Percentiles rank a stretch among this genome's conserved stretches.
Evolutionary conservation across 2,888 invertebrate genomes (phyloP).

Genomic region (Danaus chrysippus): DNA sequence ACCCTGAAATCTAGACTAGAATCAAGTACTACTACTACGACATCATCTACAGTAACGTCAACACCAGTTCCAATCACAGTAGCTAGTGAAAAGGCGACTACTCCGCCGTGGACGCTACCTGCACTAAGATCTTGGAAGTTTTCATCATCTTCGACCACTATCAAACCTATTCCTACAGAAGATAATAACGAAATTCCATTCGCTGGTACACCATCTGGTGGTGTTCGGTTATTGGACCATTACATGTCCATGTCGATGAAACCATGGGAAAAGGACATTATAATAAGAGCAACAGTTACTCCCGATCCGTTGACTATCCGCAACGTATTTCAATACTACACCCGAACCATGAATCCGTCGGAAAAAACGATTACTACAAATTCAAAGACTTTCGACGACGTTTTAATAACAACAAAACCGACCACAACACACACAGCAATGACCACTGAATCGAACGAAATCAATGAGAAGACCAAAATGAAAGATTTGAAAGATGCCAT

Average conservation of each 20-base stretch:
- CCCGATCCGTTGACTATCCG: constrained; percentile 58
- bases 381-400: constrained; percentile 59
- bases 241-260: constrained; percentile 61
- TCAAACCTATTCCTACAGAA: constrained; percentile 56
- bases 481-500: constrained; percentile 67
- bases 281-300: constrained; percentile 61
- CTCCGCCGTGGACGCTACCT: constrained; percentile 76
- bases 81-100: constrained; percentile 49
- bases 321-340: constrained; percentile 56
- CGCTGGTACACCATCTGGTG: constrained; percentile 54
- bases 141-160: constrained; percentile 51
- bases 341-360: constrained; percentile 49
- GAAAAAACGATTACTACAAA: constrained; percentile 51
- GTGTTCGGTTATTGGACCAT: constrained; percentile 51
- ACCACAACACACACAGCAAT: constrained; percentile 46
- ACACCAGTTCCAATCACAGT: constrained; percentile 43
- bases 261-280: constrained; percentile 66
- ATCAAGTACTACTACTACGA: constrained; percentile 40
- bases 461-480: constrained; percentile 52
- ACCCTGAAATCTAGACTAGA: constrained; percentile 50
- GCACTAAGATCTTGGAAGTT: constrained; percentile 70
- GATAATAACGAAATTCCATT: constrained; percentile 50
- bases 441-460: constrained; percentile 48
- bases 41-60: constrained; percentile 32
- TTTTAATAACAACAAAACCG: constrained; percentile 60